Conservation (phyloP, 2,888 invertebrate species). For the Sinelater perroti region DNA sequence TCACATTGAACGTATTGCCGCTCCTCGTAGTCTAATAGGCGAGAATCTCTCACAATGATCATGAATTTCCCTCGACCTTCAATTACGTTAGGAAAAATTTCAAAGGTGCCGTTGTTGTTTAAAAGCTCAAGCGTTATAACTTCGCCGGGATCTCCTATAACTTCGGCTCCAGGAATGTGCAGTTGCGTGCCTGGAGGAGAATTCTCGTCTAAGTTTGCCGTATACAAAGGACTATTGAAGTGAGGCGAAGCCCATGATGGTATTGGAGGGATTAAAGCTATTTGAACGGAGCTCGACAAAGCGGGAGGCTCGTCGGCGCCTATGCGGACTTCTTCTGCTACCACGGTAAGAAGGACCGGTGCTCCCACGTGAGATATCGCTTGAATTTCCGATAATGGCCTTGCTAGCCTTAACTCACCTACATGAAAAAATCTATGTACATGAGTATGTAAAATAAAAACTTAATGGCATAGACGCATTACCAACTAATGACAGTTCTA, state of each 20-base stretch:
- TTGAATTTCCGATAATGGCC: conserved; percentile 80
- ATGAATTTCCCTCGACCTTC: conserved; percentile 81
- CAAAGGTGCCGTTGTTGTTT: conserved; percentile 88
- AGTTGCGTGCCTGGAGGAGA: conserved; percentile 81
- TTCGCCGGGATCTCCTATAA: conserved; percentile 62
- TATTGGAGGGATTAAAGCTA: conserved; percentile 75
- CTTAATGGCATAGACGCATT: no score
- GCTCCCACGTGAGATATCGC: conserved; percentile 84
- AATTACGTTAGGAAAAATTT: conserved; percentile 83
- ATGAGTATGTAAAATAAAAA: no score
- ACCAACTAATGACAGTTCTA: no score
- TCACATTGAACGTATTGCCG: conserved; percentile 74
- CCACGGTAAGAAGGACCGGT: conserved; percentile 83
- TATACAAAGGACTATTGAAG: conserved; percentile 66
- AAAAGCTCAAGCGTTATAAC: conserved; percentile 80
- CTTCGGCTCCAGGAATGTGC: conserved; percentile 54
- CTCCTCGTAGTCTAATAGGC: conserved; percentile 85
- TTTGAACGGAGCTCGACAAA: conserved; percentile 81
- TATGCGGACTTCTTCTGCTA: conserved; percentile 85
- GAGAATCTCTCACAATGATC: conserved; percentile 83
- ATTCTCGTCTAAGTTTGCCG: conserved; percentile 81
- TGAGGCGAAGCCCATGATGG: conserved; percentile 53
- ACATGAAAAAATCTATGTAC: conserved; percentile 51
- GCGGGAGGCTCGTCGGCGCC: conserved; percentile 73
- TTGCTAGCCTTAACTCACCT: conserved; percentile 76